Percentiles rank a stretch among this genome's conserved stretches.
Evolutionary conservation across 1,140 invertebrate species (phyloP).

Genomic region (Leptonema lineaticorne): DNA sequence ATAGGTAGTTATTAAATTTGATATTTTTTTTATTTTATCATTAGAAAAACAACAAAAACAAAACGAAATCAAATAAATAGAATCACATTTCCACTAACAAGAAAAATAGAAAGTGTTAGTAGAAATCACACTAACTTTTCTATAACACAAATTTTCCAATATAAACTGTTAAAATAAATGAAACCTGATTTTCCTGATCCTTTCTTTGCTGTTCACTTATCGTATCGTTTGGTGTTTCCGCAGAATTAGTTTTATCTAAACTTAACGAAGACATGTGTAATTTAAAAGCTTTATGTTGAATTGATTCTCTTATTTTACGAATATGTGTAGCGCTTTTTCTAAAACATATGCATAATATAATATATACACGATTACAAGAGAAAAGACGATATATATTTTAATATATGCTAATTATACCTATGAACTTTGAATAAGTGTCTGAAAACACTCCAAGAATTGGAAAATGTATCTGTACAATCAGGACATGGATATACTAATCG

Average conservation of each 20-base stretch:
- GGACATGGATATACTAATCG: constrained; percentile 67
- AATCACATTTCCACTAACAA: no score
- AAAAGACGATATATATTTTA: not conserved
- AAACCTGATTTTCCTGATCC: constrained; percentile 55
- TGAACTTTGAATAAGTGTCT: constrained; percentile 72
- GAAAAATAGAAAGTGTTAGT: no score
- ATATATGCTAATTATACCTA: constrained; percentile 47
- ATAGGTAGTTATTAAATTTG: no score
- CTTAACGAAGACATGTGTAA: constrained; percentile 55
- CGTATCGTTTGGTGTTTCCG: constrained; percentile 43
- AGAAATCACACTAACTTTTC: no score
- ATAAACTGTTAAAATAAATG: not conserved
- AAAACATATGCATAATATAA: constrained; percentile 36
- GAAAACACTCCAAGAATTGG: constrained; percentile 69
- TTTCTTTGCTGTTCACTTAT: constrained; percentile 52
- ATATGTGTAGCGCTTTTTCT: constrained; percentile 64
- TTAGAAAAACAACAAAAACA: no score
- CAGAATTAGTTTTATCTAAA: constrained; percentile 47
- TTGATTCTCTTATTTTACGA: constrained; percentile 58
- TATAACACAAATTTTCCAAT: not conserved
- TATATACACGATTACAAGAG: not conserved
- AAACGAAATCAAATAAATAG: no score
- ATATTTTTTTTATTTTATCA: no score
- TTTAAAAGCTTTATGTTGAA: constrained; percentile 60
- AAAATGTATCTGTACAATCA: constrained; percentile 66